Evolutionary conservation across 2,888 invertebrate genomes (phyloP).

Genomic region (Drosophila mimetica): DNA sequence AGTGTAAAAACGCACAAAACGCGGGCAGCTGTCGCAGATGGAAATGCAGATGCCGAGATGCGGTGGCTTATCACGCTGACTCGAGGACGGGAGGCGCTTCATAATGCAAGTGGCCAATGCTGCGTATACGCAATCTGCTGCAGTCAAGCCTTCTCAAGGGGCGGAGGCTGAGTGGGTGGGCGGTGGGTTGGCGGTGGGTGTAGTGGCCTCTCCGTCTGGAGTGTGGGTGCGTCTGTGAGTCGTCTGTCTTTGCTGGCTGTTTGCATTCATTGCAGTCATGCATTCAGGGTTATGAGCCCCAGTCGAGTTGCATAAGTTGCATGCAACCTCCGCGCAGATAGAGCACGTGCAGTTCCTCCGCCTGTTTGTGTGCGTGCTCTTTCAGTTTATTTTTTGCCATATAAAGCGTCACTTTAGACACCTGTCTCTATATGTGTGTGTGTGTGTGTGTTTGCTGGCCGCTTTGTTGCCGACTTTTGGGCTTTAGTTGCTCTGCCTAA

Average conservation of each 20-base stretch:
- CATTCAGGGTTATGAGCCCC: slow-evolving; percentile 75
- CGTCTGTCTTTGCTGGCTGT: slow-evolving; percentile 52
- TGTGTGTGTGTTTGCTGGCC: slow-evolving; percentile 9
- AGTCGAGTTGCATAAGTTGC: slow-evolving; percentile 32
- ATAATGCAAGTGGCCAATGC: slow-evolving; percentile 76
- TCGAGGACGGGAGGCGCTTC: slow-evolving; percentile 56
- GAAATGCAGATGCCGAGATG: slow-evolving; percentile 37
- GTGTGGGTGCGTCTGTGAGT: slow-evolving; percentile 62
- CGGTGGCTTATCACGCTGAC: slow-evolving; percentile 65
- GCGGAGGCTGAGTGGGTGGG: neutral
- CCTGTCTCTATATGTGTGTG: slow-evolving; percentile 50
- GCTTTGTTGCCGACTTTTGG: slow-evolving; percentile 45
- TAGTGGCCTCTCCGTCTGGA: neutral
- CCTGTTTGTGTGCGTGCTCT: slow-evolving; percentile 18
- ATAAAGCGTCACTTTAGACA: slow-evolving; percentile 81
- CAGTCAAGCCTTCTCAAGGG: slow-evolving; percentile 20
- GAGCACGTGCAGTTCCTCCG: slow-evolving; percentile 62
- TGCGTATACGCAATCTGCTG: slow-evolving; percentile 75
- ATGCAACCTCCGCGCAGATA: slow-evolving; percentile 68
- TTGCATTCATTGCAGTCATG: slow-evolving; percentile 66
- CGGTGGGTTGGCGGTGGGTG: neutral
- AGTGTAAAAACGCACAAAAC: slow-evolving; percentile 33
- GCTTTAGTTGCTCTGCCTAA: slow-evolving; percentile 66
- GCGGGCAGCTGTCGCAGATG: slow-evolving; percentile 21
- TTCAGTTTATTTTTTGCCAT: slow-evolving; percentile 59